These are phyloP conservation scores for Geopemphigus sp. DNA, from an alignment of 1,140 invertebrate species.

Conservation along the genomic window DNA sequence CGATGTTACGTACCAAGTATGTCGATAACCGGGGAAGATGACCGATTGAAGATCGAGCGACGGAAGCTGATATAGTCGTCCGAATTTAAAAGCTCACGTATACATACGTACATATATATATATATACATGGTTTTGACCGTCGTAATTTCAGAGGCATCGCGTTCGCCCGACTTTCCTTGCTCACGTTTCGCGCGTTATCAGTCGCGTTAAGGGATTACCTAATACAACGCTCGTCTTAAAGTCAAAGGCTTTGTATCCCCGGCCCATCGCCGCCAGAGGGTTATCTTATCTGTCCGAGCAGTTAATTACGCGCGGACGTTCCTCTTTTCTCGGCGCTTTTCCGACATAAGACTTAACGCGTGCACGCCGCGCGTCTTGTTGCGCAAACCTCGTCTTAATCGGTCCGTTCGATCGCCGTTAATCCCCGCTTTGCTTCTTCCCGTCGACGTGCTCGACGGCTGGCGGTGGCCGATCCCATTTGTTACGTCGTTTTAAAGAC, in stretches of 20 bases:
- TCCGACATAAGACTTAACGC: conserved; percentile 1
- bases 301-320: conserved; percentile 37
- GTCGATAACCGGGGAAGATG: no score
- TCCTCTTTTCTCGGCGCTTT: background rate
- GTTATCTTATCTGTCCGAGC: conserved; percentile 38
- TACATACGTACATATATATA: no score
- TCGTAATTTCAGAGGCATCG: background rate
- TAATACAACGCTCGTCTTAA: conserved; percentile 22
- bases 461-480: background rate
- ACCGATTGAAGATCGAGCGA: no score
- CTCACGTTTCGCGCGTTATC: conserved; percentile 3
- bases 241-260: conserved; percentile 32
- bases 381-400: conserved; percentile 20
- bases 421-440: background rate
- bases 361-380: background rate
- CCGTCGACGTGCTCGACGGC: background rate
- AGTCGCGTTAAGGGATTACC: conserved; percentile 27
- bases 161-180: no score
- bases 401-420: conserved; percentile 19
- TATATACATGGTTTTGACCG: background rate
- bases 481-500: conserved; percentile 26
- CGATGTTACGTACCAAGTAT: no score
- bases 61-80: background rate
- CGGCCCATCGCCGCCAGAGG: background rate
- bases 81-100: conserved; percentile 21